These are phyloP conservation scores for Falco cherrug DNA, from an alignment of 2,797 vertebrate species.

Conservation along the genomic window DNA sequence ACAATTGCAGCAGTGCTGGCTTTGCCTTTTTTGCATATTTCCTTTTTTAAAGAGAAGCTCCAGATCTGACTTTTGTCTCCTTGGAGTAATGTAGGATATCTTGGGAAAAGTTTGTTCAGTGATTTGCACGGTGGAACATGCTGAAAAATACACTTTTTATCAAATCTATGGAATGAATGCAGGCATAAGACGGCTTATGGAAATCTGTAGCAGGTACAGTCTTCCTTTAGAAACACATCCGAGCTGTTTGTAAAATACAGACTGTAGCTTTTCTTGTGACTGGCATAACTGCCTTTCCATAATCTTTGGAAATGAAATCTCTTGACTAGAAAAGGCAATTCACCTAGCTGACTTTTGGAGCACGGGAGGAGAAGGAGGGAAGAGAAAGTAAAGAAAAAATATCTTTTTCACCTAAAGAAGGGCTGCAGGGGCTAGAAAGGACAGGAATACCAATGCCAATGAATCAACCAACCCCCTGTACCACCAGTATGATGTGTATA, in stretches of 20 bases:
- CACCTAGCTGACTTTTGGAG: neutral
- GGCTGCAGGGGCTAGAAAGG: neutral
- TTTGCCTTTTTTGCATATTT: neutral
- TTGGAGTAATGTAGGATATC: neutral
- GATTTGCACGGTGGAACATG: neutral
- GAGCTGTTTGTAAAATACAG: neutral
- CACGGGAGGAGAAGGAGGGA: neutral
- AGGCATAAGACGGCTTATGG: neutral
- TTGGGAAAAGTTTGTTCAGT: neutral
- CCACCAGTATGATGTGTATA: neutral
- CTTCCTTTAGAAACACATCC: neutral
- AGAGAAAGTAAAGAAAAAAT: neutral
- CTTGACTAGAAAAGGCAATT: neutral
- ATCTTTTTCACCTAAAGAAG: neutral
- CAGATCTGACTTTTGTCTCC: neutral
- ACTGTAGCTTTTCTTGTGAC: neutral
- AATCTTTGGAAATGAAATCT: neutral
- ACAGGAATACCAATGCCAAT: neutral
- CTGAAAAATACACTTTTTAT: neutral
- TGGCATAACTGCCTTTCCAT: neutral
- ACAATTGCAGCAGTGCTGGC: neutral
- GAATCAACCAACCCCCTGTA: neutral
- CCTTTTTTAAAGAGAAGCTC: neutral
- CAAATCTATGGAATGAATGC: neutral
- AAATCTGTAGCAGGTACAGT: neutral